A percentile compares a stretch with the other conserved stretches of the same genome.
Conservation (phyloP, 2,113 vertebrate genomes). For the Leuciscus idus region DNA sequence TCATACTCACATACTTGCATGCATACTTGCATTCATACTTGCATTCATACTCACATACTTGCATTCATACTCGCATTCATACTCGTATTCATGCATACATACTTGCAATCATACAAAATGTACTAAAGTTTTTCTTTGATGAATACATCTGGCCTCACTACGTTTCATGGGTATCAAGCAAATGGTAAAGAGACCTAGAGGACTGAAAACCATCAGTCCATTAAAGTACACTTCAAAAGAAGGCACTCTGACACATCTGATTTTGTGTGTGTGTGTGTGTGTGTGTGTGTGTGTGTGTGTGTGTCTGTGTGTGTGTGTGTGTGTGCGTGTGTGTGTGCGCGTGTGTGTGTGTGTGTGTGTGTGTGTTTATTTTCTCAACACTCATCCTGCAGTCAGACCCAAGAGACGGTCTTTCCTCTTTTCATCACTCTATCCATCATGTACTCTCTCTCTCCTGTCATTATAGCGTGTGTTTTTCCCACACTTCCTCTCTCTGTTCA, state of each 20-base stretch:
- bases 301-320: neutral
- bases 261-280: no score
- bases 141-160: no score
- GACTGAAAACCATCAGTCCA: neutral
- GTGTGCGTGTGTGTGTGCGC: neutral
- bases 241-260: neutral
- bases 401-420: neutral
- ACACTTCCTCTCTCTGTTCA: neutral
- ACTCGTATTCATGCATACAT: no score
- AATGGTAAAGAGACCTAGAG: neutral
- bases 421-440: neutral
- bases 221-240: neutral
- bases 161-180: no score
- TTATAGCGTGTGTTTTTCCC: neutral
- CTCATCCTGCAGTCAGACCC: neutral
- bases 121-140: no score
- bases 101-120: no score
- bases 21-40: no score
- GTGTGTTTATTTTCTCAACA: neutral
- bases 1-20: no score
- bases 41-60: no score
- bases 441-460: neutral
- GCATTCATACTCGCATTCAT: no score
- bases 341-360: no score
- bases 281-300: no score